Conservation (phyloP, 2,797 vertebrate genomes). For the Mormyrus proboscirostris region DNA sequence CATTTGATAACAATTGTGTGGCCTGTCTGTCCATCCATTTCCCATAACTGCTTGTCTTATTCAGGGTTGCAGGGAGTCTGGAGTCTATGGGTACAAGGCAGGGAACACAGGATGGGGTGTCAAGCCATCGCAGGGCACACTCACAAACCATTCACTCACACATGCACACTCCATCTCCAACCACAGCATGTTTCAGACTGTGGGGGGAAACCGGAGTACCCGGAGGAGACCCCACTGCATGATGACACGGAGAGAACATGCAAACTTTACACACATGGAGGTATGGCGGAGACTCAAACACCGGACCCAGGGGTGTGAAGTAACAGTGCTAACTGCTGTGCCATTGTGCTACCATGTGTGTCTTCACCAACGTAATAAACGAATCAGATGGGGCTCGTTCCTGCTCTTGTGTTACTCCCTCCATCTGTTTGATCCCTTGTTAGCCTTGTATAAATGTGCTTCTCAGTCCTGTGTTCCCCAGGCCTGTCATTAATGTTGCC, state of each 20-base stretch:
- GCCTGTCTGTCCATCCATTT: neutral
- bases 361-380: neutral
- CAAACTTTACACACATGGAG: neutral
- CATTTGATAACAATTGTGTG: neutral
- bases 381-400: neutral
- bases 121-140: neutral
- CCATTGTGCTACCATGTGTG: neutral
- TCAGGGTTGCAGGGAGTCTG: neutral
- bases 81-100: neutral
- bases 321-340: neutral
- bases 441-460: neutral
- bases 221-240: neutral
- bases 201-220: neutral
- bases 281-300: neutral
- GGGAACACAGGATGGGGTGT: neutral
- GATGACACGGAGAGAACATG: neutral
- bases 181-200: neutral
- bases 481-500: neutral
- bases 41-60: neutral
- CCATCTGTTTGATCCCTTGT: neutral
- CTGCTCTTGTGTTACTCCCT: neutral
- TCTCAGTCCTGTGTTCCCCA: neutral
- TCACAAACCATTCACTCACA: neutral
- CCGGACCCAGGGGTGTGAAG: neutral
- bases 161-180: neutral